A percentile compares a stretch with the other conserved stretches of the same genome.
Evolutionary conservation across 2,113 vertebrate species (phyloP).

Genomic region (Phasianus colchicus): DNA sequence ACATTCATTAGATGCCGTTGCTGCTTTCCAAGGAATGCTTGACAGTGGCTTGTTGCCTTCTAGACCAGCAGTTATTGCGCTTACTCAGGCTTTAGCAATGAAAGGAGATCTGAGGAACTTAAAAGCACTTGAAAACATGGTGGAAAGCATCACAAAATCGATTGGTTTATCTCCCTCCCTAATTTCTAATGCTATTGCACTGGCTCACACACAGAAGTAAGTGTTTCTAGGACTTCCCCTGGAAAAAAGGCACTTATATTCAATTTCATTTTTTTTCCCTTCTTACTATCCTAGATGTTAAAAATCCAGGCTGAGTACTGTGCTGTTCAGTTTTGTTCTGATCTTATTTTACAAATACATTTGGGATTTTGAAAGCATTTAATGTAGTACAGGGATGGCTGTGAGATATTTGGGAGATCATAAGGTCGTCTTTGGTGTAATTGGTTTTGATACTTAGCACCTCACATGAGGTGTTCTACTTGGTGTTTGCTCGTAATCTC

Average conservation of each 20-base stretch:
- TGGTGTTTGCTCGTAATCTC: background rate
- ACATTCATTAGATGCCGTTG: conserved; percentile 79
- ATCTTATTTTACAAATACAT: background rate
- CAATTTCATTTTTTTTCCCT: background rate
- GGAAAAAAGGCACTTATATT: background rate
- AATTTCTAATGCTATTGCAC: conserved; percentile 84
- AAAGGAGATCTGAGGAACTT: conserved; percentile 82
- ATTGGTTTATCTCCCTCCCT: conserved; percentile 80
- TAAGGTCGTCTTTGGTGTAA: background rate
- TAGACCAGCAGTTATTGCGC: conserved; percentile 63
- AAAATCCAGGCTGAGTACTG: background rate
- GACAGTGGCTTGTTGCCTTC: conserved; percentile 72
- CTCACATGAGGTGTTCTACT: background rate
- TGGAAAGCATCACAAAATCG: conserved; percentile 33
- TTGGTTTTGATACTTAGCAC: background rate
- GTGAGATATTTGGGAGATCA: background rate
- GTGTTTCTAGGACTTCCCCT: conserved; percentile 40
- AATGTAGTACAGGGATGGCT: background rate
- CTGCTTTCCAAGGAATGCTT: conserved; percentile 76
- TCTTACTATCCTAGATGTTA: background rate
- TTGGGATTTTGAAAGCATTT: background rate
- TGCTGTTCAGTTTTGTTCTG: background rate
- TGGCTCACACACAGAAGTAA: conserved; percentile 89
- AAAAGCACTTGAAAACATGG: conserved; percentile 77
- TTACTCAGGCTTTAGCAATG: conserved; percentile 80